These are phyloP conservation scores for Salminus brasiliensis DNA, from an alignment of 2,113 vertebrate genomes.

Conservation along the genomic window DNA sequence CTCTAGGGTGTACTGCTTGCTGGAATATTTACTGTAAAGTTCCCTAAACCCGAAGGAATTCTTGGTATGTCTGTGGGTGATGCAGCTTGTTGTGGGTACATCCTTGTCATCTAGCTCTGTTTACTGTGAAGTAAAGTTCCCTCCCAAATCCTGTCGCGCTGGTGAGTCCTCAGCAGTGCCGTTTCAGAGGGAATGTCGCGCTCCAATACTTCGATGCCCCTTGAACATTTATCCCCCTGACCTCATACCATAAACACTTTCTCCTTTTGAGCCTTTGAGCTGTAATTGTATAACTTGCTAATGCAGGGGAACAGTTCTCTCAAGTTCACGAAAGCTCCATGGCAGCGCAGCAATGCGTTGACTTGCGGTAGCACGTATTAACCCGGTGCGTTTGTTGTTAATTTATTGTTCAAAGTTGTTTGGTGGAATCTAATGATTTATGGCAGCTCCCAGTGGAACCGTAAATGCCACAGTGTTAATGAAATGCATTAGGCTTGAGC, in stretches of 20 bases:
- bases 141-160: not conserved
- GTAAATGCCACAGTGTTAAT: not conserved
- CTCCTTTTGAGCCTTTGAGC: constrained; percentile 35
- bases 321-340: not conserved
- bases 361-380: not conserved
- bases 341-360: constrained; percentile 2
- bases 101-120: not conserved
- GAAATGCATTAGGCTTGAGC: not conserved
- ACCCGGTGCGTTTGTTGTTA: not conserved
- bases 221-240: constrained; percentile 28
- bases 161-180: not conserved
- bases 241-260: constrained; percentile 28
- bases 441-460: not conserved
- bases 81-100: not conserved
- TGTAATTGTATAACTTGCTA: constrained; percentile 27
- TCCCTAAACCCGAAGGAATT: not conserved
- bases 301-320: constrained; percentile 15
- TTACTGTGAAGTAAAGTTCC: not conserved
- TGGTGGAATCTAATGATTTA: not conserved
- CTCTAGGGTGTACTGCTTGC: not conserved
- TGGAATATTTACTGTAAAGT: constrained; percentile 15
- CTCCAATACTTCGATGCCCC: constrained; percentile 1
- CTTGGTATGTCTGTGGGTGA: not conserved
- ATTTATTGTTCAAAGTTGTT: not conserved
- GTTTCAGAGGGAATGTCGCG: constrained; percentile 29